phyloP scores from a whole-genome alignment of 2,113 vertebrate species.

The Chaetops frenatus region DNA sequence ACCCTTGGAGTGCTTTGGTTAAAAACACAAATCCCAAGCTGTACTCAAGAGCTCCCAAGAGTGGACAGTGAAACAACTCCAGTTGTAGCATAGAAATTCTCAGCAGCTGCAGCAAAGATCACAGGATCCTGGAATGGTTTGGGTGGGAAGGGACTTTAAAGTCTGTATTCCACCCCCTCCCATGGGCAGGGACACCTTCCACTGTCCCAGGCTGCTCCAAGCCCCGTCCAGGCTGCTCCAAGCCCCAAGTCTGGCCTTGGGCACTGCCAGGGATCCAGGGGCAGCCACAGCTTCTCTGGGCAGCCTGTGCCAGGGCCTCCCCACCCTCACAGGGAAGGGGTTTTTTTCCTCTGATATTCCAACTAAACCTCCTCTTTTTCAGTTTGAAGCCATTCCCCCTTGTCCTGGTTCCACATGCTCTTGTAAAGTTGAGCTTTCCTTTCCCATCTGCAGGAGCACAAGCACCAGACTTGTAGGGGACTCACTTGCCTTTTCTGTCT shows the following conservation, averaged over 20 bases:
- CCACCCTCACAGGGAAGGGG: too few relatives aligned
- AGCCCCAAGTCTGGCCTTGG: background rate
- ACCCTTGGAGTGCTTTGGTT: background rate
- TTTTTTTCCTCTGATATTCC: background rate
- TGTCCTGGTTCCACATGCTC: background rate
- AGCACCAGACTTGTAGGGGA: background rate
- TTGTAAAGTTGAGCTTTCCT: background rate
- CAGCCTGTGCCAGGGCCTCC: fast-evolving
- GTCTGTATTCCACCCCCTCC: background rate
- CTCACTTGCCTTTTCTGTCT: background rate
- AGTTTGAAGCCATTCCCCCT: background rate
- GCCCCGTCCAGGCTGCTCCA: fast-evolving
- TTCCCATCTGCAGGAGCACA: background rate
- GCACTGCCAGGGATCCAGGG: background rate
- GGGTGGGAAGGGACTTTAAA: background rate
- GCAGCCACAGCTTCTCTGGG: background rate
- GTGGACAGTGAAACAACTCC: fast-evolving
- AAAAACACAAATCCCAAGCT: background rate
- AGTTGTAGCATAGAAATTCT: background rate
- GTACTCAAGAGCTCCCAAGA: background rate
- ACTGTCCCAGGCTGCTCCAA: fast-evolving
- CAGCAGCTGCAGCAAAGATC: background rate
- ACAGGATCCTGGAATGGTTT: background rate
- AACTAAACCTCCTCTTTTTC: background rate
- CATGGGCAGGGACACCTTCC: background rate